Percentiles rank a stretch among this genome's conserved stretches.
Evolutionary conservation across 2,797 vertebrate species (phyloP).

Genomic region (Hemibagrus guttatus): DNA sequence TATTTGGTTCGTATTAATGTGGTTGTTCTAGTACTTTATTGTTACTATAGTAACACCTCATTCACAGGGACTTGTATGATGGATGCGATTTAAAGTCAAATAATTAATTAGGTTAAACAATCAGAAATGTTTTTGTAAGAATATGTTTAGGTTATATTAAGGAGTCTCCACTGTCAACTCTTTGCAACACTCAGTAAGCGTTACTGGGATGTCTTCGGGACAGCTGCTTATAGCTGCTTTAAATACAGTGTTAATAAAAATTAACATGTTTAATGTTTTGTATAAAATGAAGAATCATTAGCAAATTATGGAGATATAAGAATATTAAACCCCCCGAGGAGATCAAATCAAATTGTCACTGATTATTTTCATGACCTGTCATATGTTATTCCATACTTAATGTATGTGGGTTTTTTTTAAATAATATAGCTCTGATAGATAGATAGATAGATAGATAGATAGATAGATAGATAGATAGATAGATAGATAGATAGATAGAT

Average conservation of each 20-base stretch:
- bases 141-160: background rate
- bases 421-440: background rate
- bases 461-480: no score
- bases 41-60: background rate
- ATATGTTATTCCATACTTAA: background rate
- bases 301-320: background rate
- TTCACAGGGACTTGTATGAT: background rate
- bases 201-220: background rate
- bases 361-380: background rate
- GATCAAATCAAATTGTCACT: background rate
- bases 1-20: background rate
- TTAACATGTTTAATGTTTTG: background rate
- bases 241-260: background rate
- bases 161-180: background rate
- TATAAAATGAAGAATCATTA: background rate
- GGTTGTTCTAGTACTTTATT: background rate
- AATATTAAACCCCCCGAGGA: background rate
- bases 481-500: no score
- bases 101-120: background rate
- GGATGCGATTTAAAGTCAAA: background rate
- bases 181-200: background rate
- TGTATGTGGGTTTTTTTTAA: background rate
- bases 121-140: background rate
- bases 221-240: background rate
- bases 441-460: no score